Conservation (phyloP, 2,113 vertebrate genomes). For the Nannobrachium achirus region DNA sequence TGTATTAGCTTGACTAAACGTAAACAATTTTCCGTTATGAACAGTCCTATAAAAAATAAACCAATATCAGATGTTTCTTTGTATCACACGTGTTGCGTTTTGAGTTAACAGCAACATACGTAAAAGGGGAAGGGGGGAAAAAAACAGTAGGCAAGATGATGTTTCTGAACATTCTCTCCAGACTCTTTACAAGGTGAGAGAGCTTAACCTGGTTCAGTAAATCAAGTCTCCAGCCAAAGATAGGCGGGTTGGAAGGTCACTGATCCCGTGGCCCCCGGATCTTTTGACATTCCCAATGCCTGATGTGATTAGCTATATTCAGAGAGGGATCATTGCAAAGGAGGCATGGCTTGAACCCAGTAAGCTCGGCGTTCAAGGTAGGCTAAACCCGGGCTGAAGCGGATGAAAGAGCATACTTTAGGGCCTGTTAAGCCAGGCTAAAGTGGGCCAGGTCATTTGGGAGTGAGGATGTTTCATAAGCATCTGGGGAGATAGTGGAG, state of each 20-base stretch:
- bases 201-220: slow-evolving; percentile 32
- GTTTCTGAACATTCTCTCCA: slow-evolving; percentile 36
- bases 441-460: slow-evolving; percentile 1
- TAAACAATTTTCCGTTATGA: too few species aligned
- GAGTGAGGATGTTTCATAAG: slow-evolving; percentile 14
- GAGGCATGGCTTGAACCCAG: not conserved
- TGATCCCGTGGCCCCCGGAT: slow-evolving; percentile 23
- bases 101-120: not conserved
- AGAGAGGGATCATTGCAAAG: slow-evolving; percentile 12
- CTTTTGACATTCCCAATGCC: slow-evolving; percentile 34
- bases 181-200: slow-evolving; percentile 23
- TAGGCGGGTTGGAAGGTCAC: slow-evolving; percentile 51
- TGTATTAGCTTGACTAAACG: too few species aligned
- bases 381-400: not conserved
- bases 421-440: slow-evolving; percentile 1
- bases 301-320: slow-evolving; percentile 10
- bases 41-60: too few species aligned
- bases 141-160: not conserved
- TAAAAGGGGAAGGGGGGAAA: not conserved
- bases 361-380: slow-evolving; percentile 17
- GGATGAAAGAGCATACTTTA: slow-evolving; percentile 41
- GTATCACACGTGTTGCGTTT: too few species aligned
- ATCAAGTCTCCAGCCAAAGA: slow-evolving; percentile 44
- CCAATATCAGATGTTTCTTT: too few species aligned
- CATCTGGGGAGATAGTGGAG: slow-evolving; percentile 4